Evolutionary conservation across 2,888 invertebrate species (phyloP), one percentile per base, ranked within the genome.

Genomic region (Acleris laterana): DNA sequence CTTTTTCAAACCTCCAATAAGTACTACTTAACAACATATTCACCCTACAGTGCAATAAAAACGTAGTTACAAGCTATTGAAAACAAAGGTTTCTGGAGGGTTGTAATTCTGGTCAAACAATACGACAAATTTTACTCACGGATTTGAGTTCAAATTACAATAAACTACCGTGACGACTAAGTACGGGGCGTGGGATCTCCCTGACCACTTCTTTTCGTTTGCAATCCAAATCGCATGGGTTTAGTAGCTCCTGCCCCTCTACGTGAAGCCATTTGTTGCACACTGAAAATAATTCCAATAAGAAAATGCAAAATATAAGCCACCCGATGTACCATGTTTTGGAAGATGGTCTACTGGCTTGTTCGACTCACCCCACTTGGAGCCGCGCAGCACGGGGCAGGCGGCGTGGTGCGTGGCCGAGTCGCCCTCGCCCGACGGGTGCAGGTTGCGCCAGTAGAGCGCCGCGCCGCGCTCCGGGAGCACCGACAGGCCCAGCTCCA

Each of bases 191-290:
- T 0, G 83, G 85, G 20, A 88, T 78, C 53, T 81, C 76, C 4
- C 87, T 81, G 13, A 80, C 73, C 52, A 87, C 80, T 2, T 83
- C 86, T 63, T 93, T 93, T 0, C 76, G 72, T 68, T 93, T 90
- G 73, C 89, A 93, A 74, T 94, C 94, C 42, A 95, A 81, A 52
- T 92, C 93, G 78, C 96, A 96, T 0, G 95, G 95, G 80, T 94
- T 93, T 64, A 93, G 84, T 76, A 98, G 95, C 86, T 98, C 98
- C 85, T 99, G 98, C 1, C 98, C 98, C 71, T 95, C 90, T 87
- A 98, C 97, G 84, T 98, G 98, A 56, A 98, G 95, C 98, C 98
- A 98, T 89, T 98, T 98, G 90, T 98, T 98, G 19, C 96, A 96
- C 38, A 97, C 97, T 96, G 90, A 48, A 50, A 49, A 22, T 11